Percentiles rank a stretch among this genome's conserved stretches.
phyloP scores from a whole-genome alignment of 2,888 invertebrate species.

The Luperina testacea region DNA sequence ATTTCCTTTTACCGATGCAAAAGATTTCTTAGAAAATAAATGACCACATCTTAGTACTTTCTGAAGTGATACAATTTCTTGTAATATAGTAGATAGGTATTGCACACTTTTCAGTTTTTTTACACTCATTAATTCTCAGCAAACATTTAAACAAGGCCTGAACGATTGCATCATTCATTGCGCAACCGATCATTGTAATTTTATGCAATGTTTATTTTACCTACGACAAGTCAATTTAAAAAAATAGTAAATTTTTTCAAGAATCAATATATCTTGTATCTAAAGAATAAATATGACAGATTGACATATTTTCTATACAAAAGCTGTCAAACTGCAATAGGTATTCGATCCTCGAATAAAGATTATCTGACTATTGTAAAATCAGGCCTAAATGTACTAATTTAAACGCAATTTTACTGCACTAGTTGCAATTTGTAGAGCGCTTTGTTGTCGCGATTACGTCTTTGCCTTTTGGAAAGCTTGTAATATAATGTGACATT shows the following conservation, averaged over 20 bases:
- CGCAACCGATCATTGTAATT: constrained; percentile 2
- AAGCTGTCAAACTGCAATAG: no score
- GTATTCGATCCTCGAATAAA: no score
- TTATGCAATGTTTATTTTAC: constrained; percentile 2
- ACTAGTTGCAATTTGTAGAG: background rate
- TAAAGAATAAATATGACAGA: no score
- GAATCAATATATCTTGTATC: no score
- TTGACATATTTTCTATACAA: no score
- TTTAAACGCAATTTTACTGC: background rate
- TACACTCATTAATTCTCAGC: constrained; percentile 6
- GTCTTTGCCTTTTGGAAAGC: background rate
- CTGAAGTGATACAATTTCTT: constrained; percentile 10
- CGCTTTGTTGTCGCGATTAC: no score
- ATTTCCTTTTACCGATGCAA: background rate
- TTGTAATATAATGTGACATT: background rate
- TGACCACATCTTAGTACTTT: constrained; percentile 15
- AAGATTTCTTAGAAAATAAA: constrained; percentile 8
- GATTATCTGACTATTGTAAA: no score
- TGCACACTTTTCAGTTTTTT: constrained; percentile 21
- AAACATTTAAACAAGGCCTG: constrained; percentile 3
- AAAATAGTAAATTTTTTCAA: no score
- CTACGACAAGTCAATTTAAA: no score
- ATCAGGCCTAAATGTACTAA: background rate
- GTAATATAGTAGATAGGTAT: background rate
- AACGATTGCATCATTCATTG: constrained; percentile 24